A percentile compares a stretch with the other conserved stretches of the same genome.
These are phyloP conservation scores for Siniperca chuatsi DNA, from an alignment of 2,113 vertebrate species.

Conservation along the genomic window DNA sequence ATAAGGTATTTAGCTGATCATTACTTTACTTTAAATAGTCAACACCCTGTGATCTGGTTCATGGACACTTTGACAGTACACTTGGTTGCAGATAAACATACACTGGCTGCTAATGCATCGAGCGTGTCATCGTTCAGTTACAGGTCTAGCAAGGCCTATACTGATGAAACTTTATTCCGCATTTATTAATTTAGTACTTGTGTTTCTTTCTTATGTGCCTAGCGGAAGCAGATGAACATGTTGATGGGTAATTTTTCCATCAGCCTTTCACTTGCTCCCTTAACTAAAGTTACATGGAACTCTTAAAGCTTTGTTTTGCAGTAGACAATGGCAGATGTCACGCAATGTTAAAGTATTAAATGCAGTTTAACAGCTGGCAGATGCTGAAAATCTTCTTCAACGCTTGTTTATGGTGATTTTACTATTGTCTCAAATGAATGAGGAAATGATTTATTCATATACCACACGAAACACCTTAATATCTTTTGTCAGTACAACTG, in stretches of 20 bases:
- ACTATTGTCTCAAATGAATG: neutral
- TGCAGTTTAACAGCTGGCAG: neutral
- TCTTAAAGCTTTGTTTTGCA: conserved; percentile 10
- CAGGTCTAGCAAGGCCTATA: neutral
- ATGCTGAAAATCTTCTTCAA: neutral
- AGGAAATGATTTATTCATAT: neutral
- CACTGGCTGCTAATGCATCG: neutral
- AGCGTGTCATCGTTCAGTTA: neutral
- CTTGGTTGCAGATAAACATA: neutral
- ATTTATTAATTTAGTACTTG: neutral
- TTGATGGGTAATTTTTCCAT: neutral
- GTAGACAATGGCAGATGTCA: neutral
- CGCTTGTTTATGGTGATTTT: neutral
- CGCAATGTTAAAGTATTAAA: neutral
- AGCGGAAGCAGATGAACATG: neutral
- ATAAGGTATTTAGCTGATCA: neutral
- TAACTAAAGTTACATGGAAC: neutral
- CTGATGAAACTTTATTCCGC: neutral
- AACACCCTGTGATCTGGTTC: neutral
- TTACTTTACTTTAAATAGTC: neutral
- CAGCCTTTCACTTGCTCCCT: neutral
- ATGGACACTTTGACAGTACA: neutral
- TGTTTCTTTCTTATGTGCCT: neutral
- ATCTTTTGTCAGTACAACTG: neutral
- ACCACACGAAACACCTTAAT: neutral